Evolutionary conservation across 2,797 vertebrate species (phyloP), one percentile per base, ranked within the genome.

Genomic region (Danio jaintianensis): DNA sequence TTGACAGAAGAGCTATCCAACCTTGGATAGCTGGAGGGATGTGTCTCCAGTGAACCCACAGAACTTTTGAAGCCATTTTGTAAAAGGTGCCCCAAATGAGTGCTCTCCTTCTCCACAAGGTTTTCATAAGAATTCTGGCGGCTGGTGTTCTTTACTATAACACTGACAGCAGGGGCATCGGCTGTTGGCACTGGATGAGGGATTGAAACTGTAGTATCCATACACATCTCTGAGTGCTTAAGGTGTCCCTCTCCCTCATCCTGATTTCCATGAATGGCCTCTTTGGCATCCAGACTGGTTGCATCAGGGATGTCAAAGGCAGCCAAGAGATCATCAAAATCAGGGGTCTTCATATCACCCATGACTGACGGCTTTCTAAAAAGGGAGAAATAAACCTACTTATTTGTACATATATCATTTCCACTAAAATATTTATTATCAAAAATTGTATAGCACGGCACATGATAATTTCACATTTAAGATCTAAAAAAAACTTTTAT

Each of bases 281-380:
- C 98, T 91, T 99, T 99, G 85, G 96, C 95, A 85, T 98, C 98
- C 38, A 99, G 93, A 88, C 97, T 96, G 5, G 98, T 96, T 0
- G 96, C 96, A 91, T 99, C 98, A 13, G 97, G 98, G 93, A 99
- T 99, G 93, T 99, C 98, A 92, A 99, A 99, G 86, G 98, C 98
- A 83, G 98, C 98, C 92, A 99, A 90, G 52, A 99, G 96, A 92
- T 99, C 98, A 87, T 98, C 98, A 82, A 99, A 99, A 93, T 99
- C 98, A 18, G 98, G 98, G 89, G 98, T 99, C 93, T 99, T 99
- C 97, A 99, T 98, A 92, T 99, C 98, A 95, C 98, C 97, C 98
- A 99, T 99, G 93, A 93, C 91, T 94, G 94, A 89, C 89, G 83
- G 88, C 90, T 92, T 86, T 85, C 84, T 53, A 81, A 22, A 85